These are phyloP conservation scores for Rutpela maculata DNA, from an alignment of 2,888 invertebrate species.

Conservation along the genomic window DNA sequence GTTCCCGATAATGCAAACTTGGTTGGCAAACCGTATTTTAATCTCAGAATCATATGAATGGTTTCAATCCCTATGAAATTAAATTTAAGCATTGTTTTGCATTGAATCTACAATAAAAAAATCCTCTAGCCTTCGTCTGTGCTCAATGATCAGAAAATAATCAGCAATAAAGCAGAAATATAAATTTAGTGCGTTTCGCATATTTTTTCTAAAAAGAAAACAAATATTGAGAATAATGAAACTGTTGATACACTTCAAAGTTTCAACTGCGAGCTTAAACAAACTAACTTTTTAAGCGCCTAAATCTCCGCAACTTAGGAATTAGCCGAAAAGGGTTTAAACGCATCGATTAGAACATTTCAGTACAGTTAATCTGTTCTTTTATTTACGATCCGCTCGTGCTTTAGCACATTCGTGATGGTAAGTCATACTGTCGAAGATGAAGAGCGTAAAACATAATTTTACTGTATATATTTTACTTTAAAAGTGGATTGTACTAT, in stretches of 20 bases:
- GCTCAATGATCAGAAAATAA: no score
- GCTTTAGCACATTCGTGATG: constrained; percentile 2
- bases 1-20: no score
- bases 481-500: background rate
- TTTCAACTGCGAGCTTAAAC: background rate
- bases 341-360: background rate
- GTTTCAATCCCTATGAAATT: no score
- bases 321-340: background rate
- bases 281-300: background rate
- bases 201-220: background rate
- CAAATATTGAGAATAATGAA: background rate
- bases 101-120: no score
- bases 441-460: background rate
- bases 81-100: no score
- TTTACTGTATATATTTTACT: background rate
- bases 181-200: background rate
- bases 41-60: no score
- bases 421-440: background rate
- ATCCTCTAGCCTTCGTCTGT: no score
- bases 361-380: background rate
- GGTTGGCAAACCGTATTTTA: no score
- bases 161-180: no score
- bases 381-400: background rate
- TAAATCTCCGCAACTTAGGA: background rate
- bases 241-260: background rate